Evolutionary conservation across 2,797 vertebrate species (phyloP), one percentile per base, ranked within the genome.

Genomic region (Leptatherina wallacei): DNA sequence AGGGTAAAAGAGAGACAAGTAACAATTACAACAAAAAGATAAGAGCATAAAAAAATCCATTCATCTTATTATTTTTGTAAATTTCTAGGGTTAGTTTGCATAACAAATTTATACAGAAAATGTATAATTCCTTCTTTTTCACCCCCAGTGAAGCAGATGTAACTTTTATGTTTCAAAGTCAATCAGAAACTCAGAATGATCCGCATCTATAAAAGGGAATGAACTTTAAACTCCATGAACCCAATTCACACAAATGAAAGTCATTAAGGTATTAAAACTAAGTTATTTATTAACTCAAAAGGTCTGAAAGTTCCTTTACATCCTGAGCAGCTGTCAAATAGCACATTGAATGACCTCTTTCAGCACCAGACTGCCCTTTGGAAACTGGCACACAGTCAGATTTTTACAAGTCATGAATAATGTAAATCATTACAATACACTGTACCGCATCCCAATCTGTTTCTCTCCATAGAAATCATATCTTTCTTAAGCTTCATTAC

Each of bases 231-330:
- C 81, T 60, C 49, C 11, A 22, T 36, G 36, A 74, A 67, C 62
- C 18, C 20, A 42, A 35, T 74, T 72, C 33, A 61, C 55, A 59
- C 36, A 62, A 83, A 73, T 61, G 42, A 61, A 70, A 85, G 71
- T 64, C 68, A 76, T 81, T 63, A 69, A 71, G 62, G 56, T 63
- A 76, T 84, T 81, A 67, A 77, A 86, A 54, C 2, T 7, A 33
- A 76, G 85, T 85, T 89, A 84, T 78, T 83, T 82, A 87, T 91
- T 89, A 88, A 91, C 78, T 58, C 62, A 57, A 22, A 61, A 76
- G 57, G 38, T 82, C 69, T 61, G 65, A 76, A 66, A 71, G 52
- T 57, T 24, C 22, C 58, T 72, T 66, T 61, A 57, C 75, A 85
- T 79, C 57, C 78, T 38, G 75, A 88, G 71, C 80, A 86, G 86